Percentiles rank a stretch among this genome's conserved stretches.
Evolutionary conservation across 2,797 vertebrate genomes (phyloP).

Genomic region (Leuciscus waleckii): DNA sequence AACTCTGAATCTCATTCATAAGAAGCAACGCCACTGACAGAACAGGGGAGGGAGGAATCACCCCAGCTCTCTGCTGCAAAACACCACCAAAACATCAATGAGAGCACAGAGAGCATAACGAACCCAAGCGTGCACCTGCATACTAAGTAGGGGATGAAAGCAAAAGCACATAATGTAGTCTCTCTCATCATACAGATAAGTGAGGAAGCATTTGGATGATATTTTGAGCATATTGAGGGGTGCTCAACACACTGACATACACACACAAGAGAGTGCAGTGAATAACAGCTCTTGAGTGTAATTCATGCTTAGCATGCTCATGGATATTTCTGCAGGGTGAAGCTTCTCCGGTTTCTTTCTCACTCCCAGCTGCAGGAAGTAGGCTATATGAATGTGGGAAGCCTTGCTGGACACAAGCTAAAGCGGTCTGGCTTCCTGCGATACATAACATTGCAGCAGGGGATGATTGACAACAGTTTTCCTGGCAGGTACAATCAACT

Average conservation of each 20-base stretch:
- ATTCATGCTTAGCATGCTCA: conserved; percentile 44
- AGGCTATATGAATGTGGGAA: not conserved
- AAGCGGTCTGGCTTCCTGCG: not conserved
- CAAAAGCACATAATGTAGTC: conserved; percentile 2
- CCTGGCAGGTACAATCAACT: not conserved
- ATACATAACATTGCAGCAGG: not conserved
- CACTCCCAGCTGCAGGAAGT: not conserved
- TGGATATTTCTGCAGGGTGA: conserved; percentile 43
- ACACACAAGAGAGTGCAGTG: not conserved
- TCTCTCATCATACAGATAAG: conserved; percentile 39
- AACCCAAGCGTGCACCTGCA: conserved; percentile 27
- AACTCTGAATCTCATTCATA: conserved; percentile 59
- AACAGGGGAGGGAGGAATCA: conserved; percentile 23
- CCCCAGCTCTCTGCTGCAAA: conserved; percentile 35
- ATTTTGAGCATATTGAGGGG: conserved; percentile 28
- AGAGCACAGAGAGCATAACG: conserved; percentile 21
- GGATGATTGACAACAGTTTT: not conserved
- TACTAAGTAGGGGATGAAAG: conserved; percentile 33
- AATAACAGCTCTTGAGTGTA: conserved; percentile 27
- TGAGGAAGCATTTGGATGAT: conserved; percentile 34
- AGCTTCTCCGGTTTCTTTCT: conserved; percentile 9
- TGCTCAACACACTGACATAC: conserved; percentile 18
- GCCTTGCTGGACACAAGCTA: not conserved
- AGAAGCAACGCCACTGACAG: conserved; percentile 43
- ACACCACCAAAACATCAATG: conserved; percentile 41